phyloP scores from a whole-genome alignment of 2,113 vertebrate species.

The Oryctolagus cuniculus region DNA sequence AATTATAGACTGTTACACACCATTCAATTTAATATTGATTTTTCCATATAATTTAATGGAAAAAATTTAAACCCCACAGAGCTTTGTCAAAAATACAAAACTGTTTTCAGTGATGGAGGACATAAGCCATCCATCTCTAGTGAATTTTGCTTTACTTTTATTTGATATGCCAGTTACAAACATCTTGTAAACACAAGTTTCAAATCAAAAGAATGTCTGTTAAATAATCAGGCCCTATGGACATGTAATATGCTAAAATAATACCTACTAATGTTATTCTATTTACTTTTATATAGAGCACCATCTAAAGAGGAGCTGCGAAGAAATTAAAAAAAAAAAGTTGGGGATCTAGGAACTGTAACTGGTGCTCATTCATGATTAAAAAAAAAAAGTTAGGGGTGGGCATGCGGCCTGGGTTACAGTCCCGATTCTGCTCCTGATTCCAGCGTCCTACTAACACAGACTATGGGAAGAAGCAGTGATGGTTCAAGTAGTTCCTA shows the following conservation, averaged over 20 bases:
- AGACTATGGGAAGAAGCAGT: too few relatives aligned
- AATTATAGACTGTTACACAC: background rate
- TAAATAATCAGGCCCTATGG: background rate
- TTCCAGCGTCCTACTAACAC: too few relatives aligned
- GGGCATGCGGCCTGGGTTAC: too few relatives aligned
- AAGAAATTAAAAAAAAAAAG: background rate
- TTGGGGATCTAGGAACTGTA: too few relatives aligned
- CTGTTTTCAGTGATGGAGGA: conserved; percentile 12
- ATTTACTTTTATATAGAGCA: background rate
- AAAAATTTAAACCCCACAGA: background rate
- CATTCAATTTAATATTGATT: background rate
- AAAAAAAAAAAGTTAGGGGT: too few relatives aligned
- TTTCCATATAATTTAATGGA: conserved; percentile 37
- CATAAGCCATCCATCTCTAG: background rate
- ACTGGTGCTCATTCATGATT: too few relatives aligned
- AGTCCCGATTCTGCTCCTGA: too few relatives aligned
- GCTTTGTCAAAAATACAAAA: conserved; percentile 56
- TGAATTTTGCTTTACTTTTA: background rate
- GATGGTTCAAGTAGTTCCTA: too few relatives aligned
- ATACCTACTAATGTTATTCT: background rate
- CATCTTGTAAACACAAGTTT: conserved; percentile 14
- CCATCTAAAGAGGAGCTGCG: background rate
- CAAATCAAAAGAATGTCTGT: conserved; percentile 4
- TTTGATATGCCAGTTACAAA: background rate
- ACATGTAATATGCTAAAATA: background rate